phyloP scores from a whole-genome alignment of 2,888 invertebrate genomes.

The Nymphalis polychloros region DNA sequence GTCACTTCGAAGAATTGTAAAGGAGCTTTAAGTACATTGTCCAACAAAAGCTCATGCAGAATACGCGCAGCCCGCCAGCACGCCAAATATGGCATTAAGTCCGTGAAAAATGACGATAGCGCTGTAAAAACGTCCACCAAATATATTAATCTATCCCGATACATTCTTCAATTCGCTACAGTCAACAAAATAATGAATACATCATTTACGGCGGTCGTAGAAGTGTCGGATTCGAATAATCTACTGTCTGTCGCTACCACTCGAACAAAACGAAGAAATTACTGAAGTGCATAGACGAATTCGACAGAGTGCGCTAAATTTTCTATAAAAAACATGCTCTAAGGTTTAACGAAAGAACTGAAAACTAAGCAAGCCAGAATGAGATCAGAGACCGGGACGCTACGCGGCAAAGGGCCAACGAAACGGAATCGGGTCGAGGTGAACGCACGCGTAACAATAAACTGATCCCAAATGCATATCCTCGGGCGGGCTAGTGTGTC shows the following conservation, averaged over 20 bases:
- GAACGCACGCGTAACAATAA: slow-evolving; percentile 42
- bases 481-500: neutral
- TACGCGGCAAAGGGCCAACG: neutral
- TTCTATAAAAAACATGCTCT: slow-evolving; percentile 34
- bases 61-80: slow-evolving; percentile 85
- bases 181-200: slow-evolving; percentile 60
- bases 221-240: slow-evolving; percentile 9
- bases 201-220: slow-evolving; percentile 61
- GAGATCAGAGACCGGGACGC: neutral
- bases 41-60: slow-evolving; percentile 83
- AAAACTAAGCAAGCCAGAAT: slow-evolving; percentile 13
- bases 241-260: slow-evolving; percentile 27
- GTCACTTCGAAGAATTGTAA: slow-evolving; percentile 90
- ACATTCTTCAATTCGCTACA: neutral
- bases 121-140: slow-evolving; percentile 83
- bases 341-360: slow-evolving; percentile 5
- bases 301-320: slow-evolving; percentile 23
- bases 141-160: slow-evolving; percentile 21
- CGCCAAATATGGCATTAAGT: slow-evolving; percentile 86
- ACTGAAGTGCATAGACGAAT: slow-evolving; percentile 33
- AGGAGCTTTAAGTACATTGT: slow-evolving; percentile 84
- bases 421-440: neutral
- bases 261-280: slow-evolving; percentile 33
- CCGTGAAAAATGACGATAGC: slow-evolving; percentile 84
- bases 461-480: slow-evolving; percentile 61